Conservation (phyloP, 2,888 invertebrate genomes). For the Lasioglossum calceatum region DNA sequence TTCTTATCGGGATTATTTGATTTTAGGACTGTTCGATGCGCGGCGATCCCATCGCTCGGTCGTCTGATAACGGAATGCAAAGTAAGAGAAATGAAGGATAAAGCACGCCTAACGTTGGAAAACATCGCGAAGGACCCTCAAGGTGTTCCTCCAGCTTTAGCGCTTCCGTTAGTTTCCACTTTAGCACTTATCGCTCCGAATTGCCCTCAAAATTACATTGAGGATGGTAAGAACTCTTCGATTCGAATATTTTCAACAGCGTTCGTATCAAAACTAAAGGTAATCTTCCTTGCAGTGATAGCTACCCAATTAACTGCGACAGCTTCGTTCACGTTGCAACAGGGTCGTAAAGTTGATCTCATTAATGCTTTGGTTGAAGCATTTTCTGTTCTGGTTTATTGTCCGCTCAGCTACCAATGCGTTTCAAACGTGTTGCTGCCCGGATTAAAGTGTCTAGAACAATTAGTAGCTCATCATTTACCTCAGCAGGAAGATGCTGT, state of each 20-base stretch:
- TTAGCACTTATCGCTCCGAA: constrained; percentile 87
- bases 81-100: constrained; percentile 85
- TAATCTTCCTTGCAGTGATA: constrained; percentile 86
- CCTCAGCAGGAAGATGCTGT: constrained; percentile 85
- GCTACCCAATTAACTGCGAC: constrained; percentile 87
- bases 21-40: constrained; percentile 86
- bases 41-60: constrained; percentile 88
- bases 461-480: constrained; percentile 83
- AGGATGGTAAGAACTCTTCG: constrained; percentile 85
- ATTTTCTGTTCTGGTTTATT: constrained; percentile 87
- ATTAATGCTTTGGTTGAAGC: constrained; percentile 88
- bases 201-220: constrained; percentile 85
- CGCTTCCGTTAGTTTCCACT: constrained; percentile 87
- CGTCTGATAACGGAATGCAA: constrained; percentile 86
- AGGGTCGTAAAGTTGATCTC: constrained; percentile 86
- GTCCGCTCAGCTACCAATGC: constrained; percentile 85
- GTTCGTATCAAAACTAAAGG: constrained; percentile 11
- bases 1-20: neutral
- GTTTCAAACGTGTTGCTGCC: constrained; percentile 85
- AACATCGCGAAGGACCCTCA: constrained; percentile 81
- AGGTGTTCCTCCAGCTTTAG: constrained; percentile 80
- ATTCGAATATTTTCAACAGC: neutral
- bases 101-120: constrained; percentile 85
- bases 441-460: constrained; percentile 86
- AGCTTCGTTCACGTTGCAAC: constrained; percentile 86